Percentiles rank a stretch among this genome's conserved stretches.
Conservation (phyloP, 2,888 invertebrate species). For the Arge pagana region DNA sequence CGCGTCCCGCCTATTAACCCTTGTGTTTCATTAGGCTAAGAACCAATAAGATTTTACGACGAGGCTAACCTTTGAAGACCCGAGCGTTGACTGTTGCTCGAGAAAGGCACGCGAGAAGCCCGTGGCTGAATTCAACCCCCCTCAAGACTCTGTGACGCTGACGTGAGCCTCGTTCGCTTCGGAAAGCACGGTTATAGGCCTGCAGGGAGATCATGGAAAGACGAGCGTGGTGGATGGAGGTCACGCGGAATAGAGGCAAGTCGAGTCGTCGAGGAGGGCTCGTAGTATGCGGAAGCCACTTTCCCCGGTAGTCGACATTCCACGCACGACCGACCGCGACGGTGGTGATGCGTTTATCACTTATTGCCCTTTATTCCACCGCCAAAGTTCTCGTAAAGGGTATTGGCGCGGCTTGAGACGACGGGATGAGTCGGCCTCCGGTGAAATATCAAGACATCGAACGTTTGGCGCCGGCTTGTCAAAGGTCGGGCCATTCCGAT, state of each 20-base stretch:
- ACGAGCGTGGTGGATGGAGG: constrained; percentile 3
- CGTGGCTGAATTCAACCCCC: background rate
- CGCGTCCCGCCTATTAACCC: constrained; percentile 17
- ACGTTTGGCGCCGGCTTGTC: too few relatives aligned
- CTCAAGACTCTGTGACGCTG: background rate
- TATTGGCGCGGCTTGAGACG: constrained; percentile 1
- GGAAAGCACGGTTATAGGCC: constrained; percentile 10
- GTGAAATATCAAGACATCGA: constrained; percentile 14
- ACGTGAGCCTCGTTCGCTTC: constrained; percentile 1
- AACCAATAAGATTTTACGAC: constrained; percentile 29
- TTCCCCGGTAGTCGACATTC: constrained; percentile 45
- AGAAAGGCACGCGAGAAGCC: constrained; percentile 1
- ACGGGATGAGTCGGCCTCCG: too few relatives aligned
- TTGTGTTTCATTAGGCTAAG: constrained; percentile 17
- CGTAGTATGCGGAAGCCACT: constrained; percentile 31
- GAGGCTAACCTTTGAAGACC: constrained; percentile 17
- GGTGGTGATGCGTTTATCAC: constrained; percentile 38
- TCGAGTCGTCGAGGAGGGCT: constrained; percentile 23
- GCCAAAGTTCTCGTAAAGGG: constrained; percentile 19
- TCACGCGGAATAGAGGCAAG: constrained; percentile 15
- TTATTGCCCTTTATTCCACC: constrained; percentile 32
- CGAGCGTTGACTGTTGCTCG: background rate
- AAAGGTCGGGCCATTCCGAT: too few relatives aligned
- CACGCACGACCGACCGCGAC: constrained; percentile 33
- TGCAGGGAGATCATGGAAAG: constrained; percentile 13